phyloP scores from a whole-genome alignment of 2,113 vertebrate genomes.

The Anhinga anhinga region DNA sequence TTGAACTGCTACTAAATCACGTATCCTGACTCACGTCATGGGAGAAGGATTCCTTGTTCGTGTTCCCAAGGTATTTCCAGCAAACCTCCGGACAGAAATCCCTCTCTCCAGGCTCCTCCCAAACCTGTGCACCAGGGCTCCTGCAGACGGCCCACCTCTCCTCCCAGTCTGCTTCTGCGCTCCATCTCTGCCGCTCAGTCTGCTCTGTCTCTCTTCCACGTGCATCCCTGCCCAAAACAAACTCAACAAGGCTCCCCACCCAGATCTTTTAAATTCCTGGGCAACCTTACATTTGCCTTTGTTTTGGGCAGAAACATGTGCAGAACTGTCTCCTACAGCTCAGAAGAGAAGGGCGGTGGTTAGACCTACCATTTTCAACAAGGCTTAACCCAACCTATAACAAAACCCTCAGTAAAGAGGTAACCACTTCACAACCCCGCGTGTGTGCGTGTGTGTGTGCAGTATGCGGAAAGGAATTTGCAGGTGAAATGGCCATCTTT shows the following conservation, averaged over 20 bases:
- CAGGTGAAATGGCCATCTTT: neutral
- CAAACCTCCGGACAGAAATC: fast-evolving
- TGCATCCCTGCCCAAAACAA: slow-evolving; percentile 49
- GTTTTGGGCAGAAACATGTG: slow-evolving; percentile 51
- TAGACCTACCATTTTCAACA: neutral
- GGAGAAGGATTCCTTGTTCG: neutral
- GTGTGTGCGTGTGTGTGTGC: neutral
- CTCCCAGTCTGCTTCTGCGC: neutral
- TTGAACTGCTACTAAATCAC: neutral
- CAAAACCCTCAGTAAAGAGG: neutral
- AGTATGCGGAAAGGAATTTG: neutral
- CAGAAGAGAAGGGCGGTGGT: neutral
- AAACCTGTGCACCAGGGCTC: neutral
- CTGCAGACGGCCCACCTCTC: neutral
- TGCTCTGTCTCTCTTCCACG: neutral
- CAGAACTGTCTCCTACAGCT: slow-evolving; percentile 20
- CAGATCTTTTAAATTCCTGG: slow-evolving; percentile 60
- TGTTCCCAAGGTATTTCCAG: neutral
- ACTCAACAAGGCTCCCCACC: slow-evolving; percentile 37
- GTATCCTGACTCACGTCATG: neutral
- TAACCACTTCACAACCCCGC: neutral
- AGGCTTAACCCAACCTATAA: neutral
- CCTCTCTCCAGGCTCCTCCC: neutral
- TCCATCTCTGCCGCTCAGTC: neutral
- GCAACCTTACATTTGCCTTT: slow-evolving; percentile 40